Conservation (phyloP, 53 echinoderm and acorn worm genomes). For the Zoroaster sp. region DNA sequence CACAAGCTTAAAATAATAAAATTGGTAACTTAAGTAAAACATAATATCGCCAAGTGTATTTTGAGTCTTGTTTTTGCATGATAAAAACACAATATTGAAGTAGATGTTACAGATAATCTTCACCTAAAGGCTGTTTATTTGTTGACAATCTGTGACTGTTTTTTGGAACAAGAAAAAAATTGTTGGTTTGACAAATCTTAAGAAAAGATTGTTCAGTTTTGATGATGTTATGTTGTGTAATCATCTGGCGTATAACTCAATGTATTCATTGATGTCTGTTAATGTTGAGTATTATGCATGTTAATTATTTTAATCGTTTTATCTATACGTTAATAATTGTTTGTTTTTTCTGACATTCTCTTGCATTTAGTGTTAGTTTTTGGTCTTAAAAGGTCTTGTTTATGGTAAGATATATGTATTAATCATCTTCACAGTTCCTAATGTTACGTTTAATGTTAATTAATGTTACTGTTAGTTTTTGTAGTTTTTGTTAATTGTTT, state of each 20-base stretch:
- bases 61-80: slow-evolving; percentile 26
- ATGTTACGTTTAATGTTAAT: slow-evolving; percentile 34
- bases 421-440: background rate
- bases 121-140: background rate
- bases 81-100: background rate
- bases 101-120: background rate
- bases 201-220: background rate
- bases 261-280: slow-evolving; percentile 31
- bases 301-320: slow-evolving; percentile 15
- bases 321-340: background rate
- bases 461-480: background rate
- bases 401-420: background rate
- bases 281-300: background rate
- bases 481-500: background rate
- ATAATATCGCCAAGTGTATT: background rate
- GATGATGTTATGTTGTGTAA: background rate
- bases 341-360: background rate
- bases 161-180: background rate
- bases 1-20: background rate
- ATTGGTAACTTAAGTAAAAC: background rate
- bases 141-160: background rate
- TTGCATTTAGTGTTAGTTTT: slow-evolving; percentile 30
- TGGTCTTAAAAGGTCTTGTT: slow-evolving; percentile 20
- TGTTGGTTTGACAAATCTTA: background rate
- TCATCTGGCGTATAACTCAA: background rate